Base-by-base conservation (phyloP, 2,113 vertebrate species). In the Ivindomyrus marchei region DNA sequence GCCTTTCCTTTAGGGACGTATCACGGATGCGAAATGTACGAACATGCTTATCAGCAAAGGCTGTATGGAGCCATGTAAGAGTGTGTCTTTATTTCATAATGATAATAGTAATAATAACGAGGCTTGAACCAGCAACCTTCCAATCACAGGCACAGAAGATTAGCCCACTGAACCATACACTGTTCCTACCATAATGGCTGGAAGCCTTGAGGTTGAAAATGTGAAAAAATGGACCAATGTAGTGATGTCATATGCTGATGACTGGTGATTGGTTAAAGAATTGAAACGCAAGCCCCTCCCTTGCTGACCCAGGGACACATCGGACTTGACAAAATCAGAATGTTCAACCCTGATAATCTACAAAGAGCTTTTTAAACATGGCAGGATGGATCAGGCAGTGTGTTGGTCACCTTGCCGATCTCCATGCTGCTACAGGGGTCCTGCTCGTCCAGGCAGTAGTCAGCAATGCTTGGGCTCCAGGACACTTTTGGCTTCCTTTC, bases 371-470 rank as follows among this genome's bases (percentile, higher is more conserved):
- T 49, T 86, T 47, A 52, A 49, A 27, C 47, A 27, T 21, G 45
- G 49, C 85, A 56, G 49, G 24, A 62, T 27, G 24, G 8, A 50
- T 56, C 56, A 87, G 83, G 8, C 24, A 45, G 27, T 3, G 45
- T 58, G 47, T 42, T 1, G 5, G 86, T 92, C 89, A 96, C 96
- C 96, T 95, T 95, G 90, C 95, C 93, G 90, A 93, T 94, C 90
- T 96, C 95, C 96, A 96, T 96, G 15, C 83, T 87, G 90, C 86
- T 89, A 89, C 52, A 88, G 83, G 87, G 27, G 90, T 92, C 92
- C 66, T 92, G 70, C 90, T 91, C 92, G 85, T 93, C 95, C 89
- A 96, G 94, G 88, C 93, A 96, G 93, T 96, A 96, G 91, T 95
- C 96, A 49, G 92, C 92, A 46, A 89, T 90, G 91, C 91, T 92